Base-by-base conservation (phyloP, 92 coral and sea anemone genomes). In the Epizoanthus stellaris region DNA sequence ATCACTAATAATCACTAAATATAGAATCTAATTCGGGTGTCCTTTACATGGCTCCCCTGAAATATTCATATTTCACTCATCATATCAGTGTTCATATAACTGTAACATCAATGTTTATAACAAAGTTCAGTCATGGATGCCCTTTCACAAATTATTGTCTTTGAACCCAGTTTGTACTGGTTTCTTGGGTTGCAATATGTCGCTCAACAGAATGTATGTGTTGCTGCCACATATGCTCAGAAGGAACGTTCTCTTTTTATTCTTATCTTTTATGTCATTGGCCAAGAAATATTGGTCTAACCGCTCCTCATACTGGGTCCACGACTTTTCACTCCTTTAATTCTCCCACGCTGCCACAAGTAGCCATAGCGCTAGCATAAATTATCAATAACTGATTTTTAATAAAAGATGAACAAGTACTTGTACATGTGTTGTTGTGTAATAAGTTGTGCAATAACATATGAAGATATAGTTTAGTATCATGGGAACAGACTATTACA, bases 181-280 rank as follows among this genome's bases (percentile, higher is more conserved):
- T 17, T 38, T 82, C 76, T 53, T 70, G 23, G 85, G 85, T 36
- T 66, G 85, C 21, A 82, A 75, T 49, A 53, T 65, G 70, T 52
- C 77, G 15, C 67, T 17, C 16, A 62, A 15, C 3, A 81, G 75
- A 4, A 62, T 59, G 47, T 67, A 81, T 13, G 75, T 79, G 58
- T 80, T 86, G 16, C 80, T 62, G 70, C 89, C 89, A 73, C 89
- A 86, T 12, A 80, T 72, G 43, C 89, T 86, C 54, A 87, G 70
- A 21, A 69, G 25, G 15, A 87, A 80, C 40, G 86, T 80, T 63
- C 64, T 70, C 56, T 80, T 54, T 67, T 87, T 70, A 14, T 38
- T 49, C 5, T 60, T 70, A 34, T 80, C 74, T 80, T 87, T 75
- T 4, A 87, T 80, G n/a, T 87, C 87, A 68, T 87, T 87, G 25